Base-by-base conservation (phyloP, 2,888 invertebrate genomes). In the Mayetiola destructor region DNA sequence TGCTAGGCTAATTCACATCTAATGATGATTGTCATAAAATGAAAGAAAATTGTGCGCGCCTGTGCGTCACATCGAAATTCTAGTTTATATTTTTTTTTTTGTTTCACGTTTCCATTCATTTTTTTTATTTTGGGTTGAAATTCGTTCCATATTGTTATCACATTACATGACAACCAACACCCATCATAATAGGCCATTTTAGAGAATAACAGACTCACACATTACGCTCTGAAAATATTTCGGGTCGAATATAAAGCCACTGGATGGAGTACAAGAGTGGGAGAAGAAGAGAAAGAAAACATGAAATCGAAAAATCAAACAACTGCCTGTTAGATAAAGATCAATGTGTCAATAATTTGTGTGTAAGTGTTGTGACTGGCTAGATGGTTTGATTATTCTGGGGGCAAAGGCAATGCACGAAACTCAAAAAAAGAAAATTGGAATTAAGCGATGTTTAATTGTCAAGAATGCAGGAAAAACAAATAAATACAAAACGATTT, bases 21-120 rank as follows among this genome's bases (percentile, higher is more conserved):
- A 48, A 48, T 48, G 48, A 48, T 48, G 48, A 48, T 48, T 48
- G n/a, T n/a, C n/a, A n/a, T n/a, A n/a, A n/a, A n/a, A n/a, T n/a
- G n/a, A n/a, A n/a, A 27, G 27, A 6, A 27, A n/a, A n/a, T 27
- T n/a, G 12, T 6, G 27, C n/a, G 27, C 42, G 2, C 23, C 48
- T 8, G 29, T 48, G 27, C 27, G n/a, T 27, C 29, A 27, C 8
- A 12, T 5, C 37, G n/a, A 9, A 32, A n/a, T 9, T 14, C 14
- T 10, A 39, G 16, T 18, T 16, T 10, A 5, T 10, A 39, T 27
- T 27, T n/a, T 48, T 48, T 2, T n/a, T 27, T 16, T 32, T 32
- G 32, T 32, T 12, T n/a, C n/a, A n/a, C n/a, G n/a, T n/a, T n/a
- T n/a, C n/a, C n/a, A n/a, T n/a, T n/a, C n/a, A n/a, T n/a, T n/a